Percentiles rank a stretch among this genome's conserved stretches.
These are phyloP conservation scores for Semaprochilodus insignis DNA, from an alignment of 2,797 vertebrate genomes.

Conservation along the genomic window DNA sequence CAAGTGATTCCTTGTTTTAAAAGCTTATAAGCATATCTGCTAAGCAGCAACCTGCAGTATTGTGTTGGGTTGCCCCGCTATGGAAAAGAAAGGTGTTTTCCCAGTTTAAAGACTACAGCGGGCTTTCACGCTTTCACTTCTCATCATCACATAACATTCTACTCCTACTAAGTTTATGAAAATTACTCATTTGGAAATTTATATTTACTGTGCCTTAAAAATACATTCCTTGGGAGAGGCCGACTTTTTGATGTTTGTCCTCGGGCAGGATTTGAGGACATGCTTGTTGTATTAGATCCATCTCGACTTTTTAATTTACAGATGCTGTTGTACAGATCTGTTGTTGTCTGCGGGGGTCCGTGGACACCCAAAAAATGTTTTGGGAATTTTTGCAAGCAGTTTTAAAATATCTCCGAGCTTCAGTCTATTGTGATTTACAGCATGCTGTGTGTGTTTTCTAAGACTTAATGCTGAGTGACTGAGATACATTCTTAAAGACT, in stretches of 20 bases:
- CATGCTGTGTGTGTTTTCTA: background rate
- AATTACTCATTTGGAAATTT: background rate
- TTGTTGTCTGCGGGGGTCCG: background rate
- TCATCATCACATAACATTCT: background rate
- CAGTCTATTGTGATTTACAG: background rate
- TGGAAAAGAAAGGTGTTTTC: constrained; percentile 15
- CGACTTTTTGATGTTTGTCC: background rate
- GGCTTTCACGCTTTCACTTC: background rate
- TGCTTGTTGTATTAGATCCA: background rate
- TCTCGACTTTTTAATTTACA: background rate
- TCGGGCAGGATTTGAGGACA: background rate
- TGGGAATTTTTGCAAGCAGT: too few species aligned
- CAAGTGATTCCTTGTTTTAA: background rate
- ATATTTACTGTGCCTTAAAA: background rate
- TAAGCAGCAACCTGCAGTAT: background rate
- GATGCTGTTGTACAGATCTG: background rate
- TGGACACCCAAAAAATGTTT: too few species aligned
- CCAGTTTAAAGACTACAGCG: background rate
- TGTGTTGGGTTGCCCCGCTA: background rate
- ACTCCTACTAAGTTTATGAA: background rate
- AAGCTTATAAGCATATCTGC: too few species aligned
- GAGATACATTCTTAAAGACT: background rate
- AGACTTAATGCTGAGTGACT: background rate
- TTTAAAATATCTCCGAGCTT: background rate
- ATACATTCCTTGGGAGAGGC: background rate